Conservation (phyloP, 2,888 invertebrate genomes). For the Chloroclystis v-ata region DNA sequence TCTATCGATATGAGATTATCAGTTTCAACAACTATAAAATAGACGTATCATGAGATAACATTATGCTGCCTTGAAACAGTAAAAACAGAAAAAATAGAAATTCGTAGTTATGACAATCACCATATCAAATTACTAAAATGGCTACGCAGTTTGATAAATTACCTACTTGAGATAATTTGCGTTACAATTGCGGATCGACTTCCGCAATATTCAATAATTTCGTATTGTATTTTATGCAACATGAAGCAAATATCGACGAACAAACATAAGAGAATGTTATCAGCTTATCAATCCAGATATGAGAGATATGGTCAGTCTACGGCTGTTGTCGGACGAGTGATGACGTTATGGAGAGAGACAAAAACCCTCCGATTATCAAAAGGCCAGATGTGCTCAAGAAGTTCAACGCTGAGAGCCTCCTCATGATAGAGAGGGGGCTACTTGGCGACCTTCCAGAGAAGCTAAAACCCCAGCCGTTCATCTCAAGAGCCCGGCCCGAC, state of each 20-base stretch:
- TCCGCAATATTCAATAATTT: conserved; percentile 1
- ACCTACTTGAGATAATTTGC: not conserved
- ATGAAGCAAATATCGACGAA: conserved; percentile 18
- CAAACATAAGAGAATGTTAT: conserved; percentile 44
- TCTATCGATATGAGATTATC: conserved; percentile 1
- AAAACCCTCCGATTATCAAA: conserved; percentile 45
- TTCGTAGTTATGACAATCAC: not conserved
- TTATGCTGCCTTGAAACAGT: conserved; percentile 6
- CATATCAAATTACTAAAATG: not conserved
- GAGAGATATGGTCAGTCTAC: conserved; percentile 46
- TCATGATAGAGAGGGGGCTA: conserved; percentile 63
- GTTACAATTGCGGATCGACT: no score
- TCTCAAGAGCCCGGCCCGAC: conserved; percentile 42
- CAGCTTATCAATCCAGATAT: conserved; percentile 45
- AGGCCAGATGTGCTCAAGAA: conserved; percentile 62
- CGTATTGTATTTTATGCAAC: conserved; percentile 11
- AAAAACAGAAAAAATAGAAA: conserved; percentile 1
- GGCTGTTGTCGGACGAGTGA: conserved; percentile 48
- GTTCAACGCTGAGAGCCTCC: conserved; percentile 59
- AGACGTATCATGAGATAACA: not conserved
- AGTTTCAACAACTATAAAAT: conserved; percentile 4
- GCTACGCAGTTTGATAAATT: not conserved
- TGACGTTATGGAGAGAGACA: conserved; percentile 67
- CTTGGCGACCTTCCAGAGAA: conserved; percentile 64
- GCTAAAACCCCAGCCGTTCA: conserved; percentile 53